Percentiles rank a stretch among this genome's conserved stretches.
phyloP scores from a whole-genome alignment of 1,140 invertebrate genomes.

The Drosophila micromelanica region DNA sequence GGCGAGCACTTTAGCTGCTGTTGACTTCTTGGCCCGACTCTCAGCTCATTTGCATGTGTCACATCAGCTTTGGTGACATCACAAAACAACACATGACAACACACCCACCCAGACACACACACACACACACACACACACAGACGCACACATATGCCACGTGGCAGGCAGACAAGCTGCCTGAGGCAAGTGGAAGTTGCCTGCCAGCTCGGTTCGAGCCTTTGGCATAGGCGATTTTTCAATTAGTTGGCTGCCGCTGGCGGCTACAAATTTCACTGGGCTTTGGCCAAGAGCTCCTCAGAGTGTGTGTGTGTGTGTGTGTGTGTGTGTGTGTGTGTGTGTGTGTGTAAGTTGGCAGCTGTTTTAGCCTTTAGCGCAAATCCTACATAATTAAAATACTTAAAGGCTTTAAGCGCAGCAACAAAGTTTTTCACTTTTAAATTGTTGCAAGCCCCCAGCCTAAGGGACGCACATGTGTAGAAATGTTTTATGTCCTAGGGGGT shows the following conservation, averaged over 20 bases:
- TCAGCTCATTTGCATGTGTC: constrained; percentile 72
- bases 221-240: constrained; percentile 79
- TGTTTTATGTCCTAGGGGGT: constrained; percentile 54
- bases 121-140: constrained; percentile 11
- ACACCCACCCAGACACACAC: constrained; percentile 9
- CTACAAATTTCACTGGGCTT: constrained; percentile 71
- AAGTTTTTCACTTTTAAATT: constrained; percentile 78
- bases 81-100: constrained; percentile 27
- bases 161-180: constrained; percentile 2
- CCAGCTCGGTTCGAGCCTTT: constrained; percentile 22
- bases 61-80: constrained; percentile 64
- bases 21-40: constrained; percentile 31
- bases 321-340: neutral
- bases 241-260: constrained; percentile 47
- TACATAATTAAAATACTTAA: constrained; percentile 83
- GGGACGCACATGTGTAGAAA: constrained; percentile 74
- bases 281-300: constrained; percentile 25
- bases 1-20: constrained; percentile 41
- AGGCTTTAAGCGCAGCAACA: constrained; percentile 73
- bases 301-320: too few species aligned
- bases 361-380: constrained; percentile 62
- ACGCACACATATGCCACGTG: constrained; percentile 7
- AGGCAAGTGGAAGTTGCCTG: constrained; percentile 1
- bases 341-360: constrained; percentile 33
- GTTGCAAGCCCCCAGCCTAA: constrained; percentile 51